Conservation (phyloP, 2,888 invertebrate genomes). For the Prionchulus punctatus region DNA sequence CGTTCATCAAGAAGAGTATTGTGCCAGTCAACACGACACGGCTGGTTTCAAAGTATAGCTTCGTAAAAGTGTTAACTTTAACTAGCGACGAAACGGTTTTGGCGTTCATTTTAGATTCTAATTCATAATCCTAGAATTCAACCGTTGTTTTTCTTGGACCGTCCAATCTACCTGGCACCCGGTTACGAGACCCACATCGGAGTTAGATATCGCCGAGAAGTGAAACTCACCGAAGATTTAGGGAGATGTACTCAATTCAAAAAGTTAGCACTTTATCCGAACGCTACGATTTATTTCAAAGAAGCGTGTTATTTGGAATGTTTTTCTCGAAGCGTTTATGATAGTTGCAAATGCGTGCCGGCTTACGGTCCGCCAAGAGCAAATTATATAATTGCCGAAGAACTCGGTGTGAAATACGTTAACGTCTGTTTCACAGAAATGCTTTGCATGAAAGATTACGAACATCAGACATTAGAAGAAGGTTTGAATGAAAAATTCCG, state of each 20-base stretch:
- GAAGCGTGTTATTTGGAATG: background rate
- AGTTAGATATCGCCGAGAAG: background rate
- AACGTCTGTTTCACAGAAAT: background rate
- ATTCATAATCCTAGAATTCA: background rate
- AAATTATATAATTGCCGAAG: background rate
- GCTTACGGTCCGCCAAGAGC: background rate
- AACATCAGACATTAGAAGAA: background rate
- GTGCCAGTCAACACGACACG: background rate
- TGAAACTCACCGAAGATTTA: background rate
- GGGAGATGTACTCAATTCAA: background rate
- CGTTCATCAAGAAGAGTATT: background rate
- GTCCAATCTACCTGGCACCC: background rate
- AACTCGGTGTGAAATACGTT: background rate
- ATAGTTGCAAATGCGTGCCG: background rate
- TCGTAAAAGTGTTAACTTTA: too few species aligned
- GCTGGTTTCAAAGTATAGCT: background rate
- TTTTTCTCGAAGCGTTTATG: background rate
- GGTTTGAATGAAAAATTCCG: background rate
- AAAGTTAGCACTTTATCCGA: background rate
- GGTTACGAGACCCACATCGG: background rate
- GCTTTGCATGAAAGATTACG: background rate
- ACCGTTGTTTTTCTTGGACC: background rate
- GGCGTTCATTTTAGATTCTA: too few species aligned
- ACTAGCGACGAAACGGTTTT: too few species aligned
- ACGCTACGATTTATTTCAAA: background rate